A percentile compares a stretch with the other conserved stretches of the same genome.
Evolutionary conservation across 2,888 invertebrate species (phyloP).

Genomic region (Diarsia rubi): DNA sequence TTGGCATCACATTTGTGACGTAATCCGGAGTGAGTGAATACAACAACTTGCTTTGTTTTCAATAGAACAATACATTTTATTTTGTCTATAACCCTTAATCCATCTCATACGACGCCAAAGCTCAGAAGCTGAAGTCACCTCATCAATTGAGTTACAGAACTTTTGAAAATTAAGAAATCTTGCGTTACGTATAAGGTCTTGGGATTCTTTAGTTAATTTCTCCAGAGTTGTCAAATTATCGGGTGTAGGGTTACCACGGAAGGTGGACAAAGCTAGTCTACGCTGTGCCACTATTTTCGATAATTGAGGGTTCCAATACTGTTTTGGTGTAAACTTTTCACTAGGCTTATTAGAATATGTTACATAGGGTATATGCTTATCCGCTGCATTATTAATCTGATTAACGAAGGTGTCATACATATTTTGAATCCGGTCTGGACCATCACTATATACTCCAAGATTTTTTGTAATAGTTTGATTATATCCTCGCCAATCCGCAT

Average conservation of each 20-base stretch:
- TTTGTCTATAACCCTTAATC: too few species aligned
- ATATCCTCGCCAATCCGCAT: too few species aligned
- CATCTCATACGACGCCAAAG: too few species aligned
- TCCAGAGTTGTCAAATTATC: background rate
- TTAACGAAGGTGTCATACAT: too few species aligned
- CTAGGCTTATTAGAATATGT: background rate
- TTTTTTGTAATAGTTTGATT: too few species aligned
- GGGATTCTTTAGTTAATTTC: background rate
- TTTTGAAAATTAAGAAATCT: background rate
- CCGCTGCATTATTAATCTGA: too few species aligned
- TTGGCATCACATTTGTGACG: background rate
- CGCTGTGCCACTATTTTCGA: background rate
- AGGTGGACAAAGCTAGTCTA: background rate
- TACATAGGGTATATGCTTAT: too few species aligned
- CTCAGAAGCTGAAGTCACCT: background rate
- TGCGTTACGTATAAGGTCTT: background rate
- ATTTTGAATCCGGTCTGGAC: too few species aligned
- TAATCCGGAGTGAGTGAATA: background rate
- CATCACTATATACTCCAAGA: too few species aligned
- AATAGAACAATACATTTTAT: too few species aligned
- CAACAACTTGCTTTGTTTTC: too few species aligned
- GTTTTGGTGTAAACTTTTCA: background rate
- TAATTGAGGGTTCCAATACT: background rate
- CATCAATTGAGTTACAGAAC: background rate
- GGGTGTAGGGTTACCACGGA: background rate